Conservation (phyloP, 2,113 vertebrate species). For the Poecile atricapillus region DNA sequence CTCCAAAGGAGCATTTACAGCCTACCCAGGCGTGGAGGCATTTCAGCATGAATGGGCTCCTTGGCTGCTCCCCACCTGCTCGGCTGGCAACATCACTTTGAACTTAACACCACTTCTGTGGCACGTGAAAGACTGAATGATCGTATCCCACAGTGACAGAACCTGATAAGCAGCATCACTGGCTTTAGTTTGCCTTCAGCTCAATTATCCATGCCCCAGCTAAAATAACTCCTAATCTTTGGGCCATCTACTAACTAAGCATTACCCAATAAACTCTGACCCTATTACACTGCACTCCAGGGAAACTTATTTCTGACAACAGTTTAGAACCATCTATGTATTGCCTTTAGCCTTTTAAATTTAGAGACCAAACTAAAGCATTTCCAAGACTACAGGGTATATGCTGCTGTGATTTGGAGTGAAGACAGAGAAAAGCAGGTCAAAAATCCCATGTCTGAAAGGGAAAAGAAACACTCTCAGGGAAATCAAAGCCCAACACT, state of each 20-base stretch:
- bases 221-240: conserved; percentile 25
- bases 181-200: background rate
- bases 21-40: background rate
- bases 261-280: conserved; percentile 38
- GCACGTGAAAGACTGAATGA: background rate
- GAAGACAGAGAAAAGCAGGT: background rate
- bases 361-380: background rate
- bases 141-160: background rate
- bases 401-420: background rate
- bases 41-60: background rate
- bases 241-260: background rate
- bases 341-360: background rate
- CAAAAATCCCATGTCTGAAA: background rate
- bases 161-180: background rate
- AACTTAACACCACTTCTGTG: background rate
- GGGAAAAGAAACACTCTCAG: background rate
- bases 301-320: conserved; percentile 20
- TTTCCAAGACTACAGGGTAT: background rate
- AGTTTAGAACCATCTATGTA: background rate
- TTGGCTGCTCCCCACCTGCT: background rate
- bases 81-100: background rate
- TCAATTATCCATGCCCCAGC: background rate
- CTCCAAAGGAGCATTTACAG: background rate
- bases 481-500: background rate
- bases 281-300: background rate